phyloP scores from a whole-genome alignment of 2,797 vertebrate species.

The Meriones psammophilus region DNA sequence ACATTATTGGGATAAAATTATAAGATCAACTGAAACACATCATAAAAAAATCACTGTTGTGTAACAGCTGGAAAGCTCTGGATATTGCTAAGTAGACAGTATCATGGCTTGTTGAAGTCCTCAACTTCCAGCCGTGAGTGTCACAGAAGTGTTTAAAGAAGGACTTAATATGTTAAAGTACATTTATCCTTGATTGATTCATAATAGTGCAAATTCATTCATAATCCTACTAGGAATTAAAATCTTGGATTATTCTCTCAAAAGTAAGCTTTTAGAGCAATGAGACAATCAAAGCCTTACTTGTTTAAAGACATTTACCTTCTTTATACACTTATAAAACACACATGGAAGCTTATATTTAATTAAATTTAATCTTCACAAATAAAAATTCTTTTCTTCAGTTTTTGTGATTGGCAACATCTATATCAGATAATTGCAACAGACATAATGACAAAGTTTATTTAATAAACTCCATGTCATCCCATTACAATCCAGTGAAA shows the following conservation, averaged over 20 bases:
- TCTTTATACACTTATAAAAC: background rate
- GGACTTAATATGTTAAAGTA: constrained; percentile 40
- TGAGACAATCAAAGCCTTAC: background rate
- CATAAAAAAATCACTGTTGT: constrained; percentile 49
- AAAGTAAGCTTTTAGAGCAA: constrained; percentile 38
- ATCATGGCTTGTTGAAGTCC: constrained; percentile 76
- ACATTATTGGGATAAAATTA: constrained; percentile 75
- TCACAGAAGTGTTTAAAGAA: constrained; percentile 12
- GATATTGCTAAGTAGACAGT: constrained; percentile 74
- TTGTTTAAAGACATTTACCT: background rate
- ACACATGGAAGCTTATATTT: background rate
- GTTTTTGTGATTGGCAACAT: background rate
- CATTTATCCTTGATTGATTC: constrained; percentile 57
- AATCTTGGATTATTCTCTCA: background rate
- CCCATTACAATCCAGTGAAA: background rate
- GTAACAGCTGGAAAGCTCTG: constrained; percentile 73
- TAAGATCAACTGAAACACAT: constrained; percentile 59
- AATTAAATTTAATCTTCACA: constrained; percentile 13
- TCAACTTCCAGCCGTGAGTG: constrained; percentile 24
- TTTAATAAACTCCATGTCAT: constrained; percentile 24
- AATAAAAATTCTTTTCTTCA: background rate
- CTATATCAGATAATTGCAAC: background rate
- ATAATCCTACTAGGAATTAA: constrained; percentile 18
- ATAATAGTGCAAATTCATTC: background rate
- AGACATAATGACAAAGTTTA: background rate